These are phyloP conservation scores for Momotus momota DNA, from an alignment of 2,797 vertebrate genomes.

Conservation along the genomic window DNA sequence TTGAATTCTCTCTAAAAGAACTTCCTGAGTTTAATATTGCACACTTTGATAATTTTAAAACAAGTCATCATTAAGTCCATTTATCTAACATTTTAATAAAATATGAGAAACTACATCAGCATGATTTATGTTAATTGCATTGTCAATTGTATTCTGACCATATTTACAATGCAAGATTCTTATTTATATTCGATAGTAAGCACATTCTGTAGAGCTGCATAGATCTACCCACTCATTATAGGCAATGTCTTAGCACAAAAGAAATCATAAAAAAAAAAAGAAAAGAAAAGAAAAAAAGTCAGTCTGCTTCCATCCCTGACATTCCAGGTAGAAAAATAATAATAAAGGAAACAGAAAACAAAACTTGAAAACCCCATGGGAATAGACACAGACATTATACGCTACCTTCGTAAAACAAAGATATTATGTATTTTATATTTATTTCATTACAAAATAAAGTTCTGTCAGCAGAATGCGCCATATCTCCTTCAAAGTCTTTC, in stretches of 20 bases:
- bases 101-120: neutral
- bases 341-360: neutral
- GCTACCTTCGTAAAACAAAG: neutral
- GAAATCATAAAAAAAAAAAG: neutral
- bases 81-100: constrained; percentile 41
- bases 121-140: neutral
- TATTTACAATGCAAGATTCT: neutral
- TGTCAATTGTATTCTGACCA: neutral
- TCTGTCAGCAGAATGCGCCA: accelerated
- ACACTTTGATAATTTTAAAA: constrained; percentile 15
- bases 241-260: neutral
- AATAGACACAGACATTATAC: neutral
- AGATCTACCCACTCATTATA: neutral
- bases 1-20: neutral
- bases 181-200: neutral
- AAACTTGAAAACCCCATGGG: accelerated
- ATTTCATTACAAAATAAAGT: neutral
- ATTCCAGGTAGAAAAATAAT: neutral
- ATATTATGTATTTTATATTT: neutral
- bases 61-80: neutral
- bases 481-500: neutral
- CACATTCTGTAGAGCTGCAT: neutral
- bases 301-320: neutral
- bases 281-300: neutral
- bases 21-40: neutral